Base-by-base conservation (phyloP, 2,797 vertebrate species). In the Melopsittacus undulatus region DNA sequence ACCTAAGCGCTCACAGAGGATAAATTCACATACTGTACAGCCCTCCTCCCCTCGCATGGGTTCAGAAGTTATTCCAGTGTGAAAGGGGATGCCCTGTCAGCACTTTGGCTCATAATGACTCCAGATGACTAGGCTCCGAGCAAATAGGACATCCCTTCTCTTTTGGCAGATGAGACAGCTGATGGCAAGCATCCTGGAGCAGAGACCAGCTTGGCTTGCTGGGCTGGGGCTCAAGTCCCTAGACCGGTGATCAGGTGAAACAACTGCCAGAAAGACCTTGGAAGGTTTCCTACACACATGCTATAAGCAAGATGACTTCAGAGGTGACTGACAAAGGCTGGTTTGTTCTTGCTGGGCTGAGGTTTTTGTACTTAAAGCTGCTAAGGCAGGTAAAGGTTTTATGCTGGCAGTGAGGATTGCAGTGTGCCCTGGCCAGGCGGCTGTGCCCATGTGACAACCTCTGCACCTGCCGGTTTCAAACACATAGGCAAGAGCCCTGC, bases 351-450 rank as follows among this genome's bases (percentile, higher is more conserved):
- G 27, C 3, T 40, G 59, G 14, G 40, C 57, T 43, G 42, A 51
- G 63, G 51, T 59, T 77, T 75, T 18, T 17, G 9, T 38, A 57
- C 38, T n/a, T 75, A 90, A 86, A 93, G 62, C 89, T 92, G 72
- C 89, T 95, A 78, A 91, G 68, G 72, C 81, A 96, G 89, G 87
- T 96, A 76, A 95, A 57, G 82, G 84, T 79, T 91, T 95, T 94
- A 87, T 5, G 11, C 8, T 18, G 30, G 77, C 79, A 90, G 87
- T 91, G 91, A 81, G 87, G 96, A 96, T 96, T 95, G 90, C 62
- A 88, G 69, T 2, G 21, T 76, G 29, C 48, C 66, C 45, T 32
- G 48, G 38, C 38, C 62, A 69, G 75, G 42, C 18, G 0, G 38
- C 2, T 66, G 80, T 83, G 89, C 82, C 62, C 38, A 1, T 6